Conservation (phyloP, 2,113 vertebrate species). For the Neopipo cinnamomea region DNA sequence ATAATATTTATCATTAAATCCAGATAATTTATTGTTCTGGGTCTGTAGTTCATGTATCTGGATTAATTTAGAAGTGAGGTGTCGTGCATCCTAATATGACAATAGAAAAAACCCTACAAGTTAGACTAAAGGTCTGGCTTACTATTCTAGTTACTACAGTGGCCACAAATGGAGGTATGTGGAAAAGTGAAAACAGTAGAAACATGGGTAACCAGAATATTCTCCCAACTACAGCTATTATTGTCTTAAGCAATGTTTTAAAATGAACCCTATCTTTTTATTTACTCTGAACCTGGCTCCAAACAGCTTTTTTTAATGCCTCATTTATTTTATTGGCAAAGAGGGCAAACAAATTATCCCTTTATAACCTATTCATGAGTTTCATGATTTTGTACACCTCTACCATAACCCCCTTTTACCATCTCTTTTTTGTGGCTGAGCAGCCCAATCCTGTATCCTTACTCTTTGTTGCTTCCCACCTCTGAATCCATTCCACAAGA, state of each 20-base stretch:
- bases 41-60: background rate
- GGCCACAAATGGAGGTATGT: background rate
- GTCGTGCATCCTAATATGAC: background rate
- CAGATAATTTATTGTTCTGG: background rate
- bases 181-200: background rate
- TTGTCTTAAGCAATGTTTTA: background rate
- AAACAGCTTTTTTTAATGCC: background rate
- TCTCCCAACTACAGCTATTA: background rate
- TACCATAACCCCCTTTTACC: background rate
- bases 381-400: background rate
- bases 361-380: background rate
- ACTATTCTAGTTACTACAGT: background rate
- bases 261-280: background rate
- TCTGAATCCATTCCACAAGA: background rate
- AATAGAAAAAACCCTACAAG: background rate
- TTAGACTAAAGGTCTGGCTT: background rate
- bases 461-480: background rate
- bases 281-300: background rate
- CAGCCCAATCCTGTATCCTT: background rate
- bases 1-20: background rate
- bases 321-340: background rate
- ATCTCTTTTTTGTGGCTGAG: background rate
- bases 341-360: background rate
- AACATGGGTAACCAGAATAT: background rate
- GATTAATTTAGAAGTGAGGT: background rate